Evolutionary conservation across 2,113 vertebrate species (phyloP).

Genomic region (Chamaea fasciata): DNA sequence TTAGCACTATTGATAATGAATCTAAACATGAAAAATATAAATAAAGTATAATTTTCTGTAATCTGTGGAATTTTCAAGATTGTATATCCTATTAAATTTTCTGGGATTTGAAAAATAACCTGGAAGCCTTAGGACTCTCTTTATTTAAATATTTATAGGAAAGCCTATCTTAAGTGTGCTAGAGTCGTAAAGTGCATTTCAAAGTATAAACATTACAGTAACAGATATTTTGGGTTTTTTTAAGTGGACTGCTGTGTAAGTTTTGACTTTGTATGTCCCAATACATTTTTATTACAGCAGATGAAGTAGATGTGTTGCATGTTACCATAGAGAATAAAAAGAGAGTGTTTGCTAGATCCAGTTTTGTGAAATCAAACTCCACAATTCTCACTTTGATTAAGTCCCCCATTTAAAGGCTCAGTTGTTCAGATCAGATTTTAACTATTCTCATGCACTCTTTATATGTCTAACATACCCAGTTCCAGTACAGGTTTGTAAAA

Average conservation of each 20-base stretch:
- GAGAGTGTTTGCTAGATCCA: conserved; percentile 9
- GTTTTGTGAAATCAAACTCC: conserved; percentile 22
- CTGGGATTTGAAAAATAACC: not conserved
- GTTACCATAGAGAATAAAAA: conserved; percentile 64
- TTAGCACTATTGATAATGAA: not conserved
- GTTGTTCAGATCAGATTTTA: not conserved
- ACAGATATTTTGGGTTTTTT: not conserved
- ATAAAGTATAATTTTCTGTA: not conserved
- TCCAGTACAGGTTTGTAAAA: conserved; percentile 27
- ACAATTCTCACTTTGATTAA: not conserved
- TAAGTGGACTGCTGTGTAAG: not conserved
- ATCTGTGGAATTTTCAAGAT: not conserved
- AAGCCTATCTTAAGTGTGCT: not conserved
- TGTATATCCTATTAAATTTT: not conserved
- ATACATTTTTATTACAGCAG: conserved; percentile 66
- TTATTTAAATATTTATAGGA: not conserved
- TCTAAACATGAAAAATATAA: not conserved
- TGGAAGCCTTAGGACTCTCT: conserved; percentile 17
- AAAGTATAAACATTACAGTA: not conserved
- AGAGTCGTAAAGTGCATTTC: not conserved
- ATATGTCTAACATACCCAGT: not conserved
- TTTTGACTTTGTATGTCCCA: conserved; percentile 58
- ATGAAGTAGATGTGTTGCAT: conserved; percentile 65
- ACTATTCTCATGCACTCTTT: not conserved
- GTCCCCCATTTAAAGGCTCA: not conserved